Percentiles rank a stretch among this genome's conserved stretches.
Evolutionary conservation across 1,140 invertebrate genomes (phyloP).

Genomic region (Globodera ellingtonae): DNA sequence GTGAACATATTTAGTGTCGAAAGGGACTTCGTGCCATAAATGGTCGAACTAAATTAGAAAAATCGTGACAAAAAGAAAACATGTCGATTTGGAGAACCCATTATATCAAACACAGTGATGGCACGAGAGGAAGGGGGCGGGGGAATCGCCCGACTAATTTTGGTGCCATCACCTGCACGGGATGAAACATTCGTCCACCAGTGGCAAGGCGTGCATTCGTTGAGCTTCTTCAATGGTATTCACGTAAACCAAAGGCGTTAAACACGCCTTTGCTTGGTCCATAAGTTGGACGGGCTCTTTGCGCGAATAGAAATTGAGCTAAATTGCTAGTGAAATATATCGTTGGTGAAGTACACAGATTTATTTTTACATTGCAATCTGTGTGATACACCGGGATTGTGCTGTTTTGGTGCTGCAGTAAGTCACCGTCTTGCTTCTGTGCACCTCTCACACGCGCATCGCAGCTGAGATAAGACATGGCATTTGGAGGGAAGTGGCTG

Average conservation of each 20-base stretch:
- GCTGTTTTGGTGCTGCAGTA: background rate
- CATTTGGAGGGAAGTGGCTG: background rate
- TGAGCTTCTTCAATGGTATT: background rate
- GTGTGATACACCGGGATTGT: background rate
- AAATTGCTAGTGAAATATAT: background rate
- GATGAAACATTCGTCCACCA: background rate
- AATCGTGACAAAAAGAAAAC: too few relatives aligned
- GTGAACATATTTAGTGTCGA: background rate
- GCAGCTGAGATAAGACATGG: background rate
- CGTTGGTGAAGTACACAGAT: too few relatives aligned
- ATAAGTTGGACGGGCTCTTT: background rate
- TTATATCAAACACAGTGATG: too few relatives aligned
- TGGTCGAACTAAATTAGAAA: background rate
- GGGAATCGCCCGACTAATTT: too few relatives aligned
- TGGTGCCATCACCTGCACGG: background rate
- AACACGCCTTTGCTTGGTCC: background rate
- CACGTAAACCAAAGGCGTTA: background rate
- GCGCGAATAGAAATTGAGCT: background rate
- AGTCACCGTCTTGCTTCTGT: background rate
- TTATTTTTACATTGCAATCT: background rate
- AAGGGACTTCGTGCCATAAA: background rate
- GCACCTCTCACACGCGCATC: background rate
- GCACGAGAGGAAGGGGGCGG: too few relatives aligned
- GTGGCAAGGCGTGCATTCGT: background rate
- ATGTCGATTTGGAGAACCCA: too few relatives aligned